Evolutionary conservation across 1,140 invertebrate genomes (phyloP).

Genomic region (Bombus polaris): DNA sequence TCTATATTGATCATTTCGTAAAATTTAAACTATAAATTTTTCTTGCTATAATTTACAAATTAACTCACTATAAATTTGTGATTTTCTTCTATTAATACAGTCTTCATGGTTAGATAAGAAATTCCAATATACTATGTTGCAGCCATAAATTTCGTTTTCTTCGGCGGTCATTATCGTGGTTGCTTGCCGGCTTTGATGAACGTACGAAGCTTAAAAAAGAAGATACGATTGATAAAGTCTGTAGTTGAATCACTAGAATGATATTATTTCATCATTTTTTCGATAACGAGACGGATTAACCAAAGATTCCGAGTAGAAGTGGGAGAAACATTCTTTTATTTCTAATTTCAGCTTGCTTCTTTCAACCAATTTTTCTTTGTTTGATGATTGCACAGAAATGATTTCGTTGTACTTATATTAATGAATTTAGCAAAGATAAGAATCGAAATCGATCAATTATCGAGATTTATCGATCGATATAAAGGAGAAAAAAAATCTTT

Average conservation of each 20-base stretch:
- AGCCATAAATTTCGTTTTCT: slow-evolving; percentile 38
- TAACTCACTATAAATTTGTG: slow-evolving; percentile 46
- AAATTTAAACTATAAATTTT: neutral
- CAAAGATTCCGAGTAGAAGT: neutral
- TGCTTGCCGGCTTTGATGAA: neutral
- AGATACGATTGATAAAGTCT: neutral
- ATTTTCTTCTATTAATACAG: slow-evolving; percentile 28
- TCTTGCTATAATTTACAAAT: neutral
- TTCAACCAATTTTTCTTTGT: neutral
- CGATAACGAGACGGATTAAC: neutral
- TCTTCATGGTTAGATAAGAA: slow-evolving; percentile 51
- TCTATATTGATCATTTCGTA: neutral
- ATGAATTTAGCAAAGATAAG: neutral
- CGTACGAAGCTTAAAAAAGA: neutral
- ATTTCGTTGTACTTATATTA: neutral
- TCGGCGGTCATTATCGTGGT: slow-evolving; percentile 33
- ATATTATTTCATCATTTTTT: slow-evolving; percentile 10
- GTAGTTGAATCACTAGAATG: neutral
- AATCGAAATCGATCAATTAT: neutral
- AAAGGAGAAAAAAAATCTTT: neutral
- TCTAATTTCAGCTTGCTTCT: slow-evolving; percentile 30
- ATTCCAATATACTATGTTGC: slow-evolving; percentile 60
- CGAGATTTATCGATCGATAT: neutral
- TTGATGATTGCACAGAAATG: neutral
- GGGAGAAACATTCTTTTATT: neutral